Percentiles rank a stretch among this genome's conserved stretches.
phyloP scores from a whole-genome alignment of 2,888 invertebrate species.

The Drosophila paranaensis region DNA sequence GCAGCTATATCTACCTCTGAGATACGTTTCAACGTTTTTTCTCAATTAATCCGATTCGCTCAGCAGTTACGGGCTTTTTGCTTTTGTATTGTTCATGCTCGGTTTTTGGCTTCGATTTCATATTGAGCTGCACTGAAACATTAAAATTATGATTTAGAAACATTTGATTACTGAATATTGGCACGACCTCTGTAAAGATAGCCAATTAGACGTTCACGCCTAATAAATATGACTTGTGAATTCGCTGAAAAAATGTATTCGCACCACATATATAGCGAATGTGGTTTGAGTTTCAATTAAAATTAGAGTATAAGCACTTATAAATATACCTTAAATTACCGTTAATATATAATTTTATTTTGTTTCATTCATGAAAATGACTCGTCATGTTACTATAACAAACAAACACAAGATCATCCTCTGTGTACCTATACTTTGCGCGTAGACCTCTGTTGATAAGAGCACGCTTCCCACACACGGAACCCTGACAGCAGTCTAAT shows the following conservation, averaged over 20 bases:
- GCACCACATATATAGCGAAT: neutral
- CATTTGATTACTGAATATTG: neutral
- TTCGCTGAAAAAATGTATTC: neutral
- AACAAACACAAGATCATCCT: constrained; percentile 53
- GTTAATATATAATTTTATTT: constrained; percentile 11
- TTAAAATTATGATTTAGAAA: neutral
- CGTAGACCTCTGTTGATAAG: constrained; percentile 56
- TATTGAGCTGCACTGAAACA: neutral
- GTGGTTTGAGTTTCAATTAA: neutral
- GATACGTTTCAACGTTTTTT: constrained; percentile 25
- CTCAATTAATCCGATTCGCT: constrained; percentile 15
- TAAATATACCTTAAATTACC: neutral
- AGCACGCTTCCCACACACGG: constrained; percentile 71
- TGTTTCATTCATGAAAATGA: constrained; percentile 70
- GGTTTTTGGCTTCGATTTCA: neutral
- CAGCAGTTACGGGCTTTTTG: neutral
- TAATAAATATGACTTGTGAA: neutral
- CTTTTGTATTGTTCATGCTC: neutral
- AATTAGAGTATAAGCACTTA: neutral
- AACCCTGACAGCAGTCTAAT: constrained; percentile 50
- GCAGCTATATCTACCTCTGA: neutral
- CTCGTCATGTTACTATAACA: constrained; percentile 67
- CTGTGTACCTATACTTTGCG: constrained; percentile 28
- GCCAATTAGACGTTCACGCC: neutral
- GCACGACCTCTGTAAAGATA: neutral